Evolutionary conservation across 1,140 invertebrate genomes (phyloP), one percentile per base, ranked within the genome.

Genomic region (Atta colombica): DNA sequence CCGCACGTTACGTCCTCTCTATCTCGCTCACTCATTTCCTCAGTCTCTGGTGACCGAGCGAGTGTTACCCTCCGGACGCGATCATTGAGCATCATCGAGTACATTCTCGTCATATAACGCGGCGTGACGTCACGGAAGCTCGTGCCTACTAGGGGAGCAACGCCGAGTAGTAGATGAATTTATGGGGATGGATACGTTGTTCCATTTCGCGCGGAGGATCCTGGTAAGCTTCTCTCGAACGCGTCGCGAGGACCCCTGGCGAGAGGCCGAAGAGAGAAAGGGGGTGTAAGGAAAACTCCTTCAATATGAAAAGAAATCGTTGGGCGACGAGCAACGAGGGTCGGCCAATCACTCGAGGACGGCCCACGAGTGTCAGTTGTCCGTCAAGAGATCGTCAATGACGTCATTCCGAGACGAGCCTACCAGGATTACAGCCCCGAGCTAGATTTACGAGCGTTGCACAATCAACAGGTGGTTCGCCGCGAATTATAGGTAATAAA

Each of bases 371-470:
- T 93, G 93, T 93, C 93, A 93, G 90, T 91, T 91, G 92, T 93
- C 93, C 91, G 92, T 95, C 95, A 95, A 93, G 93, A 88, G 92
- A 93, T 93, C 94, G 94, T 95, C 95, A 95, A 94, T 95, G 94
- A 95, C 94, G 94, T 95, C 93, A 95, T 92, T 93, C 92, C 88
- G 94, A 95, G 95, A 93, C 93, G 92, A 94, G 92, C 93, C 92
- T 95, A 95, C 91, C 95, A 95, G 95, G 95, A 93, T 95, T 95
- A 94, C 95, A 95, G 94, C 93, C 93, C 77, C 89, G 93, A 89
- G 93, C 90, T 92, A 94, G 94, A 95, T 95, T 95, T 95, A 95
- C 94, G 94, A 95, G 91, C 92, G 84, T 77, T 28, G 58, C 75
- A 88, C 71, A 1, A 60, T 77, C 94, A 95, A 95, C 95, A 95